These are phyloP conservation scores for Brachionus angularis DNA, from an alignment of 1,140 invertebrate species.

Conservation along the genomic window DNA sequence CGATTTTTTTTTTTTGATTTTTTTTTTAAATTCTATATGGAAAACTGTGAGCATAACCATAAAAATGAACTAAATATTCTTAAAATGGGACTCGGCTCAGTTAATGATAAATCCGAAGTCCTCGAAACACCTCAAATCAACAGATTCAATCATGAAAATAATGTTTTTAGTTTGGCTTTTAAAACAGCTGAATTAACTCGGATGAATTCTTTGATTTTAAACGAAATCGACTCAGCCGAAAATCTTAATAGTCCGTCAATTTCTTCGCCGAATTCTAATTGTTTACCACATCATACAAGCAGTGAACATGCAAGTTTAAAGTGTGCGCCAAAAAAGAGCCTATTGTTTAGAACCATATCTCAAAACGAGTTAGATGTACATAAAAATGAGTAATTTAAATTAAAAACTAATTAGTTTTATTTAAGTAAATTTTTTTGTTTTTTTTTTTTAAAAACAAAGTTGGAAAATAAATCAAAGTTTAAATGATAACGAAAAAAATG, in stretches of 20 bases:
- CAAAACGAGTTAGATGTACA: slow-evolving; percentile 14
- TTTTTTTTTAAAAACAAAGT: too few species aligned
- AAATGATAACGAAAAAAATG: too few species aligned
- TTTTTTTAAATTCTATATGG: too few species aligned
- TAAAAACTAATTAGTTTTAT: too few species aligned
- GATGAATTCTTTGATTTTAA: background rate
- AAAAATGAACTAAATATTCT: too few species aligned
- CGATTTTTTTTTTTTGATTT: too few species aligned
- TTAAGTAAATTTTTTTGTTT: too few species aligned
- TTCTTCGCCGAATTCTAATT: background rate
- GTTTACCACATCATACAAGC: background rate
- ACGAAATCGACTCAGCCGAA: background rate
- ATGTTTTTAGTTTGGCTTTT: background rate
- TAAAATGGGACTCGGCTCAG: too few species aligned
- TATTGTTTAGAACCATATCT: slow-evolving; percentile 9
- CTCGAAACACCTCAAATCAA: slow-evolving; percentile 10
- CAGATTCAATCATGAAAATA: slow-evolving; percentile 14
- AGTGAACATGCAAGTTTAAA: background rate
- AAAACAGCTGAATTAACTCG: background rate
- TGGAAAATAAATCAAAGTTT: too few species aligned
- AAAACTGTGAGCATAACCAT: too few species aligned
- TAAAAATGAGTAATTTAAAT: too few species aligned
- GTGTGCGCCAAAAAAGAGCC: slow-evolving; percentile 7
- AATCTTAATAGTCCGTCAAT: background rate
- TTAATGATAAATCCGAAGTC: too few species aligned